phyloP scores from a whole-genome alignment of 2,888 invertebrate species.

The Molanna angustata region DNA sequence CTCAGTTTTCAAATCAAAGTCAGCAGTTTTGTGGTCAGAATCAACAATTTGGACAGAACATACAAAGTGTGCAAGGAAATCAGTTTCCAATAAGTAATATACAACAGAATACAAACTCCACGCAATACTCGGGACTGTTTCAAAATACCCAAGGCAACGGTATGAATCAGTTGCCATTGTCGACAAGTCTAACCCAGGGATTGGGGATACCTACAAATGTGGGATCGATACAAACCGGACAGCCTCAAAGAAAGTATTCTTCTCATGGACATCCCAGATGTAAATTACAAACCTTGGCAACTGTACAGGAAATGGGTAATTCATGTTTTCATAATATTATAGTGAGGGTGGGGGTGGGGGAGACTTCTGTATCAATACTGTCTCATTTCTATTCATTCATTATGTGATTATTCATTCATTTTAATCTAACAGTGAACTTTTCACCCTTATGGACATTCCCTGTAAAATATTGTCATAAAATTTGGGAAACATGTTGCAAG shows the following conservation, averaged over 20 bases:
- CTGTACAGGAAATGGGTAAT: conserved; percentile 78
- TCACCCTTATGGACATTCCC: too few relatives aligned
- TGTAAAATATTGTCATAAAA: too few relatives aligned
- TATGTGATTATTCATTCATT: too few relatives aligned
- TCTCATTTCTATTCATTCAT: too few relatives aligned
- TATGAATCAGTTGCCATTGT: not conserved
- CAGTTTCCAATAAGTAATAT: not conserved
- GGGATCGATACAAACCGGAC: conserved; percentile 18
- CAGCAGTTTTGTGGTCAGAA: conserved; percentile 7
- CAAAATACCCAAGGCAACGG: not conserved
- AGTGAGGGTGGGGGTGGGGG: not conserved
- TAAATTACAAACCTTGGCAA: conserved; percentile 55
- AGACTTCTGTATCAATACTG: not conserved
- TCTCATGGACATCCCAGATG: conserved; percentile 49
- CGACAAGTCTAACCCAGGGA: conserved; percentile 6
- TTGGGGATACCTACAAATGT: conserved; percentile 5
- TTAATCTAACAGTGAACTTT: too few relatives aligned
- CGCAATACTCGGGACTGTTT: not conserved
- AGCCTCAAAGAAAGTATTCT: conserved; percentile 54
- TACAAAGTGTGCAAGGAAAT: not conserved
- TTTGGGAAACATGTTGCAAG: too few relatives aligned
- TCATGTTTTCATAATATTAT: conserved; percentile 32
- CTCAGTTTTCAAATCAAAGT: not conserved
- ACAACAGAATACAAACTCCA: not conserved
- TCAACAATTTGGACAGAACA: conserved; percentile 2